Percentiles rank a stretch among this genome's conserved stretches.
Evolutionary conservation across 2,888 invertebrate species (phyloP).

Genomic region (Polylopha cassiicola): DNA sequence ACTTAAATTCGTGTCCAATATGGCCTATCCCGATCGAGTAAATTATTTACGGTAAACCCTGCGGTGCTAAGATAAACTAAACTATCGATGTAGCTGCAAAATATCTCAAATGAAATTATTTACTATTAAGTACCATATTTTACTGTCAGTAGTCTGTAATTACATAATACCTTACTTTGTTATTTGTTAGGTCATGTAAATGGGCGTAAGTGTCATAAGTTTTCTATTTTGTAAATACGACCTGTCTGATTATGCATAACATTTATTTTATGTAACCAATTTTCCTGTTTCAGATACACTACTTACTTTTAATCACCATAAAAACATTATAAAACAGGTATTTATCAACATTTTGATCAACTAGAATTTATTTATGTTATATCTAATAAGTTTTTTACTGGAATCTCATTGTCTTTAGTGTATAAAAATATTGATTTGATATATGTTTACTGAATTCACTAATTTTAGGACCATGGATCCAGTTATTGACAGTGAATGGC

Average conservation of each 20-base stretch:
- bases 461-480: conserved; percentile 57
- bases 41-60: conserved; percentile 28
- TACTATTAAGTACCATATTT: neutral
- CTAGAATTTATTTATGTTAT: too few relatives aligned
- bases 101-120: neutral
- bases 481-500: conserved; percentile 62
- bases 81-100: conserved; percentile 14
- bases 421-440: conserved; percentile 9
- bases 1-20: conserved; percentile 66
- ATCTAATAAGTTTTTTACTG: too few relatives aligned
- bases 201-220: too few relatives aligned
- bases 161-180: neutral
- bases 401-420: conserved; percentile 18
- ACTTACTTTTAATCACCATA: conserved; percentile 26
- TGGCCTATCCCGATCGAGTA: conserved; percentile 52
- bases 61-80: conserved; percentile 19
- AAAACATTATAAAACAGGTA: conserved; percentile 29
- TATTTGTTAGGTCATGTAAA: too few relatives aligned
- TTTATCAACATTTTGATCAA: conserved; percentile 20
- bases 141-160: too few relatives aligned
- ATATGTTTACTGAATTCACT: conserved; percentile 6
- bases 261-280: too few relatives aligned
- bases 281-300: conserved; percentile 31
- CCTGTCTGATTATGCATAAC: too few relatives aligned
- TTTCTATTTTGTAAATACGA: too few relatives aligned